phyloP scores from a whole-genome alignment of 2,888 invertebrate species.

The Ophonus ardosiacus region DNA sequence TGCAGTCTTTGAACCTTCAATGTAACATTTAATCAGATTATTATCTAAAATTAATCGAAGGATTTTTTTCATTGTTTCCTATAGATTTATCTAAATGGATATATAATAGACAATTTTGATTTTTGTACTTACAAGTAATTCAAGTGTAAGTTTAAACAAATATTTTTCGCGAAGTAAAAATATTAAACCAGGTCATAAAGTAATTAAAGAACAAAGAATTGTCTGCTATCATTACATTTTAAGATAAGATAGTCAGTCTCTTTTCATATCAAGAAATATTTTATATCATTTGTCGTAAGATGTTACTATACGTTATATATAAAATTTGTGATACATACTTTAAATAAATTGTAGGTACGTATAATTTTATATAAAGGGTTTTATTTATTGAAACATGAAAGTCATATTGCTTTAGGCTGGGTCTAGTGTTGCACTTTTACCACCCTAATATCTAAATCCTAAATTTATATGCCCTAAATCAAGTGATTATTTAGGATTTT shows the following conservation, averaged over 20 bases:
- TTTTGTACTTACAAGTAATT: not conserved
- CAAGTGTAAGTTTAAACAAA: not conserved
- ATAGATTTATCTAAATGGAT: not conserved
- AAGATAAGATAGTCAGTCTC: not conserved
- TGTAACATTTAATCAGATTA: not conserved
- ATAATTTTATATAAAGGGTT: not conserved
- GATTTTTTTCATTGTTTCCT: not conserved
- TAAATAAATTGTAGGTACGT: not conserved
- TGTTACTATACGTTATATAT: not conserved
- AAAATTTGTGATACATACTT: not conserved
- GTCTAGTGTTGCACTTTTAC: no score
- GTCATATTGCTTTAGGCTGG: no score
- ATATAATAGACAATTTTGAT: not conserved
- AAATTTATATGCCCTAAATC: no score
- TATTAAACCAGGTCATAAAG: not conserved
- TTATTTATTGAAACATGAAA: no score
- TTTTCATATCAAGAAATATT: not conserved
- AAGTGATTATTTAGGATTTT: no score
- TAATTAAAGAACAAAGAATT: not conserved
- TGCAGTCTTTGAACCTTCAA: not conserved
- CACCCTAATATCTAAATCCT: no score
- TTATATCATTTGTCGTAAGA: not conserved
- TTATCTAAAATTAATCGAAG: not conserved
- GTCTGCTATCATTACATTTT: not conserved
- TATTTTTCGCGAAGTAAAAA: not conserved